Conservation (phyloP, 2,797 vertebrate genomes). For the Pangasius sanitwongsei region DNA sequence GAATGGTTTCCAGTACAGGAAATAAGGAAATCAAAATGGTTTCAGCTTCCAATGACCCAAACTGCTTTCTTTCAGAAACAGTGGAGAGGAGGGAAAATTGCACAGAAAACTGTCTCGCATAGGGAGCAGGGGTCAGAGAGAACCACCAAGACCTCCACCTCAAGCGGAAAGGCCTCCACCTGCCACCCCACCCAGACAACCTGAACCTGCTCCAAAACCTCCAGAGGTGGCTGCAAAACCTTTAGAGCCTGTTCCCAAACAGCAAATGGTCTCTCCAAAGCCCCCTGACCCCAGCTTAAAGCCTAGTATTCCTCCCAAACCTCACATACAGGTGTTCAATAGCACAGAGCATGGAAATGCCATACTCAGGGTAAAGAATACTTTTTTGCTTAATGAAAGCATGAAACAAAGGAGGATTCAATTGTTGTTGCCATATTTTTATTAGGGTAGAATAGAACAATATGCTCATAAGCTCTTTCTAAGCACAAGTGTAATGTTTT, state of each 20-base stretch:
- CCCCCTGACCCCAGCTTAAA: slow-evolving; percentile 64
- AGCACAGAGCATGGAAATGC: slow-evolving; percentile 69
- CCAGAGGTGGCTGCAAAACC: slow-evolving; percentile 48
- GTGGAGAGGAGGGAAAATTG: slow-evolving; percentile 72
- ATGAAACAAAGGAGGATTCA: background rate
- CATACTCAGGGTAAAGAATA: slow-evolving; percentile 72
- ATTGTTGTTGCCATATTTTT: background rate
- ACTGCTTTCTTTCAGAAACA: slow-evolving; percentile 59
- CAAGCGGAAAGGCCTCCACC: slow-evolving; percentile 63
- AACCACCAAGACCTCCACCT: slow-evolving; percentile 66
- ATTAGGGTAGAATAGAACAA: background rate
- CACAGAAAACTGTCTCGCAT: slow-evolving; percentile 73
- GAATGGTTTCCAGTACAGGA: background rate
- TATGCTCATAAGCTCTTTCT: background rate
- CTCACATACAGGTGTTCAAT: slow-evolving; percentile 72
- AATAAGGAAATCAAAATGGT: background rate
- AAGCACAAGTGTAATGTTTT: background rate
- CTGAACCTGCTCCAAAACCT: slow-evolving; percentile 51
- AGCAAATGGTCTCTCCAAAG: slow-evolving; percentile 56
- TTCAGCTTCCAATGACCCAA: background rate
- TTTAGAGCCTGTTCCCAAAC: slow-evolving; percentile 48
- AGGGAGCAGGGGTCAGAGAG: slow-evolving; percentile 70
- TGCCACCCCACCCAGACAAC: slow-evolving; percentile 31
- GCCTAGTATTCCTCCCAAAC: slow-evolving; percentile 69
- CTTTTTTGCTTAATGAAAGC: background rate